A percentile compares a stretch with the other conserved stretches of the same genome.
phyloP scores from a whole-genome alignment of 2,113 vertebrate species.

The Lanius ludovicianus region DNA sequence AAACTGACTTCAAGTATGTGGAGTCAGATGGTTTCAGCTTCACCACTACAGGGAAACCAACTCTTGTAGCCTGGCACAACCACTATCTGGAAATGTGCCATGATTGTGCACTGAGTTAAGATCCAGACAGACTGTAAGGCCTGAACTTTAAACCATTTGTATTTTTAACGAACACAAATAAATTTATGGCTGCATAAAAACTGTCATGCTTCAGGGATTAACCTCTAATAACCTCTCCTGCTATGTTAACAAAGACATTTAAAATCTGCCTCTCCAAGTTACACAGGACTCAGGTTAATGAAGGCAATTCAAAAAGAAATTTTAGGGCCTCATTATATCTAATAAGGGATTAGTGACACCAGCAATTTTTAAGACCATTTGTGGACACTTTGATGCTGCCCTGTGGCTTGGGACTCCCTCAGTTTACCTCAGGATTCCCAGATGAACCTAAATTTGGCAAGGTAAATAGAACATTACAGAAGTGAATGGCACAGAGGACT shows the following conservation, averaged over 20 bases:
- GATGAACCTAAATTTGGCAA: not conserved
- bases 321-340: conserved; percentile 62
- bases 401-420: not conserved
- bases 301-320: conserved; percentile 58
- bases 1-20: not conserved
- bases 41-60: conserved; percentile 27
- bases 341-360: conserved; percentile 67
- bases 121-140: conserved; percentile 38
- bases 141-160: conserved; percentile 60
- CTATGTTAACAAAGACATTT: conserved; percentile 63
- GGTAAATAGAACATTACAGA: not conserved
- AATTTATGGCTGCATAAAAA: conserved; percentile 60
- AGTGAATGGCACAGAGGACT: not conserved
- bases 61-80: conserved; percentile 37
- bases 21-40: conserved; percentile 38
- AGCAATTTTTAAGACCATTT: conserved; percentile 40
- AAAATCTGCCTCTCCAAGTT: conserved; percentile 53
- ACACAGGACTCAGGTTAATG: conserved; percentile 47
- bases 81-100: conserved; percentile 25
- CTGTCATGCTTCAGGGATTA: conserved; percentile 63
- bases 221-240: conserved; percentile 52
- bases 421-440: conserved; percentile 3
- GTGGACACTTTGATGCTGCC: conserved; percentile 50
- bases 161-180: conserved; percentile 52
- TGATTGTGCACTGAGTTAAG: conserved; percentile 48